phyloP scores from a whole-genome alignment of 2,888 invertebrate genomes.

The Lasioglossum malachurum region DNA sequence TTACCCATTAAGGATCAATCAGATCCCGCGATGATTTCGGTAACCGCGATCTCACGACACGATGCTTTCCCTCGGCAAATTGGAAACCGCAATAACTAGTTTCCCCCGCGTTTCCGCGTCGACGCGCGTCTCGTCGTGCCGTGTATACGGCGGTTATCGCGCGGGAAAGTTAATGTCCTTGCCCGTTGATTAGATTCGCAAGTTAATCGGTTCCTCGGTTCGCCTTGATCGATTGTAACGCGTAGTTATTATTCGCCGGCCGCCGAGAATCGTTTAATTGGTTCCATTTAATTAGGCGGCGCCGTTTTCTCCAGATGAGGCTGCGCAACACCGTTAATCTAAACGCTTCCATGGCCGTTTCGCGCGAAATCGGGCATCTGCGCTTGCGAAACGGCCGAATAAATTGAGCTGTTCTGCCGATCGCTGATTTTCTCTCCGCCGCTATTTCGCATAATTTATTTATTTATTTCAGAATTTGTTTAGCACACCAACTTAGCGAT shows the following conservation, averaged over 20 bases:
- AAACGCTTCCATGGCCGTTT: slow-evolving; percentile 14
- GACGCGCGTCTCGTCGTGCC: slow-evolving; percentile 29
- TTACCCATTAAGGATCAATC: slow-evolving; percentile 28
- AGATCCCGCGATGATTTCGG: slow-evolving; percentile 32
- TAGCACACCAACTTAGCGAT: too few species aligned
- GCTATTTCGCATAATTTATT: too few species aligned
- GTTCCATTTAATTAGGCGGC: slow-evolving; percentile 46
- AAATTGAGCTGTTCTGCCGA: background rate
- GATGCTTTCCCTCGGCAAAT: slow-evolving; percentile 40
- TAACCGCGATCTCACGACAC: slow-evolving; percentile 15
- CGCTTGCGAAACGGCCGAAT: slow-evolving; percentile 14
- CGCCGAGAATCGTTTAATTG: slow-evolving; percentile 39
- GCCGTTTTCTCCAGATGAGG: slow-evolving; percentile 8
- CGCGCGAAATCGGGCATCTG: background rate
- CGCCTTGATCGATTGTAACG: slow-evolving; percentile 25
- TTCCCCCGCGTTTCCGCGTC: slow-evolving; percentile 46
- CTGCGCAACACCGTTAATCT: slow-evolving; percentile 6
- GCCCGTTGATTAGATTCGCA: slow-evolving; percentile 46
- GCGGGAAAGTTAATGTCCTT: slow-evolving; percentile 46
- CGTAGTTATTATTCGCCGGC: slow-evolving; percentile 19
- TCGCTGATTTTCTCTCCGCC: background rate
- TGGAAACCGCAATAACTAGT: slow-evolving; percentile 56
- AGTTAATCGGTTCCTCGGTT: slow-evolving; percentile 51
- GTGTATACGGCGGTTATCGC: slow-evolving; percentile 34
- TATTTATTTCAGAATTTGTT: too few species aligned